These are phyloP conservation scores for Himalopsyche anomala DNA, from an alignment of 2,888 invertebrate species.

Conservation along the genomic window DNA sequence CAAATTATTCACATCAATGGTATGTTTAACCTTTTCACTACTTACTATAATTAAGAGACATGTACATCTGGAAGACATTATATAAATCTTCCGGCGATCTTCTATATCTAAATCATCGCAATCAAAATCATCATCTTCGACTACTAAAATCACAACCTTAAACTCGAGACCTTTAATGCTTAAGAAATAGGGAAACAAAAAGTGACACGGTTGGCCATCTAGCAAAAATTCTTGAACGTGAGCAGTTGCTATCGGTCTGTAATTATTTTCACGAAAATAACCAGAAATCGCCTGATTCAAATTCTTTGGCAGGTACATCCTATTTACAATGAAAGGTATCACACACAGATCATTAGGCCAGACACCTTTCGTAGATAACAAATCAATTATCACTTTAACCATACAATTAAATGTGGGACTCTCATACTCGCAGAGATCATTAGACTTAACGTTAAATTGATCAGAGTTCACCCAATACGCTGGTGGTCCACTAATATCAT, in stretches of 20 bases:
- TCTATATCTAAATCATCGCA: constrained; percentile 67
- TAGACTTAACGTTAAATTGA: neutral
- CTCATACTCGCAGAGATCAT: constrained; percentile 52
- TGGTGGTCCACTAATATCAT: constrained; percentile 68
- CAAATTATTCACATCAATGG: constrained; percentile 66
- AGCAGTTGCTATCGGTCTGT: constrained; percentile 68
- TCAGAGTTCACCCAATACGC: constrained; percentile 68
- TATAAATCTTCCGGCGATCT: constrained; percentile 69
- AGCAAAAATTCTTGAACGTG: constrained; percentile 69
- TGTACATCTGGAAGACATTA: constrained; percentile 70
- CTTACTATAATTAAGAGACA: constrained; percentile 69
- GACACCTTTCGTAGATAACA: constrained; percentile 69
- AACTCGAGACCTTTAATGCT: constrained; percentile 70
- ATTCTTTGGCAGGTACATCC: constrained; percentile 66
- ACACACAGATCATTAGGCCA: constrained; percentile 69
- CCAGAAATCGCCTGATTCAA: constrained; percentile 68
- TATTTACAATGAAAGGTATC: constrained; percentile 69
- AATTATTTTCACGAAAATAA: constrained; percentile 69
- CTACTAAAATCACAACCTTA: constrained; percentile 69
- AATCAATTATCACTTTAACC: constrained; percentile 69
- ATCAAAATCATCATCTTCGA: constrained; percentile 70
- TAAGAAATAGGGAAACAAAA: constrained; percentile 69
- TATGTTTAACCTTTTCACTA: constrained; percentile 66
- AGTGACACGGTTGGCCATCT: constrained; percentile 67
- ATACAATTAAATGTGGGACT: constrained; percentile 65